Conservation (phyloP, 2,113 vertebrate genomes). For the Carassius auratus region DNA sequence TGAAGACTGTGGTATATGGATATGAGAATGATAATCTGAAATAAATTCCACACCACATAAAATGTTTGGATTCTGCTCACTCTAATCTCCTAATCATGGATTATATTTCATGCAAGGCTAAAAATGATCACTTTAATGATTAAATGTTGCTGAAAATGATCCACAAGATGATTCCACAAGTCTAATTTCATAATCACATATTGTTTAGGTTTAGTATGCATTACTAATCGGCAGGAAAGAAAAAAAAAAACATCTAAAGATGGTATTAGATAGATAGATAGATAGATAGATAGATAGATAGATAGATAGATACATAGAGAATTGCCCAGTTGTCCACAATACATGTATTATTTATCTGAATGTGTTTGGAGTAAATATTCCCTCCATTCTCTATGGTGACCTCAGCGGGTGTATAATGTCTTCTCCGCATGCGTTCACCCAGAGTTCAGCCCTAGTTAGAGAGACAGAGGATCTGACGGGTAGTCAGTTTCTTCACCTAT, state of each 20-base stretch:
- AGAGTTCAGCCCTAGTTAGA: slow-evolving; percentile 31
- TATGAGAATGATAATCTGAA: neutral
- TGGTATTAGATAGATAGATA: neutral
- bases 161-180: neutral
- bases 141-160: neutral
- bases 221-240: neutral
- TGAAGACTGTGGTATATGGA: neutral
- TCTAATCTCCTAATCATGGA: neutral
- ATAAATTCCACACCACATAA: neutral
- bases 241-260: neutral
- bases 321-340: too few species aligned
- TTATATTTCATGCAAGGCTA: neutral
- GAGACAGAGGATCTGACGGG: slow-evolving; percentile 27
- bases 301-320: neutral
- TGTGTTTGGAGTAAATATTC: neutral
- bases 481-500: slow-evolving; percentile 42
- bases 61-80: neutral
- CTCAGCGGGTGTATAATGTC: neutral
- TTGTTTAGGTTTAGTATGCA: neutral
- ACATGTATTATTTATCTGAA: neutral
- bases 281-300: neutral
- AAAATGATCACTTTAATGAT: neutral
- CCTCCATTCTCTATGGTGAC: neutral
- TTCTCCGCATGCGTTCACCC: slow-evolving; percentile 26
- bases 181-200: neutral